These are phyloP conservation scores for Encarsia formosa DNA, from an alignment of 2,888 invertebrate genomes.

Conservation along the genomic window DNA sequence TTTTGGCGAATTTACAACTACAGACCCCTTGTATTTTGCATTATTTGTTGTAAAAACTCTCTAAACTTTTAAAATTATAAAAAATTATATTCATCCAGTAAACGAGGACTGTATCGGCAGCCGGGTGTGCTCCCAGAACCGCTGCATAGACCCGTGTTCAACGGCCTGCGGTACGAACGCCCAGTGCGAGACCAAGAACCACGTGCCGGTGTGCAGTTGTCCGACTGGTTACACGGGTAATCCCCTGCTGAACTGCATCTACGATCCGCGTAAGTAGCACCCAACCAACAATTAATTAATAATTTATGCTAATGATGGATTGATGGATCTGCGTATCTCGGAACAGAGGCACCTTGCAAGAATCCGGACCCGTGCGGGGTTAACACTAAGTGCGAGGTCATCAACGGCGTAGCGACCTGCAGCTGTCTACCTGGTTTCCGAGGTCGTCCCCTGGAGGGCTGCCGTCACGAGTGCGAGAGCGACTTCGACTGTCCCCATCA, in stretches of 20 bases:
- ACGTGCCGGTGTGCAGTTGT: slow-evolving; percentile 75
- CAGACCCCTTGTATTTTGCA: too few relatives aligned
- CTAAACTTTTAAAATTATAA: too few relatives aligned
- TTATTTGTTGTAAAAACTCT: too few relatives aligned
- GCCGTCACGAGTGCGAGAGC: slow-evolving; percentile 77
- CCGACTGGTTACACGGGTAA: slow-evolving; percentile 75
- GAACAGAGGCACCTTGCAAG: slow-evolving; percentile 74
- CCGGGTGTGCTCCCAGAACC: slow-evolving; percentile 70
- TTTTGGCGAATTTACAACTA: too few relatives aligned
- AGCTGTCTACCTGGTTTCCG: slow-evolving; percentile 72
- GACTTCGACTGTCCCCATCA: slow-evolving; percentile 70
- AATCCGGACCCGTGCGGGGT: slow-evolving; percentile 77
- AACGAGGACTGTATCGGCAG: slow-evolving; percentile 72
- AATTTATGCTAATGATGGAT: too few relatives aligned
- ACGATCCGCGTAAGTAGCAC: slow-evolving; percentile 69
- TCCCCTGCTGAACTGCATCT: slow-evolving; percentile 68
- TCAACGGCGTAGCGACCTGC: slow-evolving; percentile 73
- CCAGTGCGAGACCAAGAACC: slow-evolving; percentile 72
- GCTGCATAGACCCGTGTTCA: slow-evolving; percentile 75
- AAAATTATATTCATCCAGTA: too few relatives aligned
- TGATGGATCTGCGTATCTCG: not conserved
- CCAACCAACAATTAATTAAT: too few relatives aligned
- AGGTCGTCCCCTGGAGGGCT: slow-evolving; percentile 74
- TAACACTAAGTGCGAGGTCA: slow-evolving; percentile 77
- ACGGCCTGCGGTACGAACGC: slow-evolving; percentile 73